A percentile compares a stretch with the other conserved stretches of the same genome.
Evolutionary conservation across 2,113 vertebrate genomes (phyloP).

Genomic region (Cottus gobio): DNA sequence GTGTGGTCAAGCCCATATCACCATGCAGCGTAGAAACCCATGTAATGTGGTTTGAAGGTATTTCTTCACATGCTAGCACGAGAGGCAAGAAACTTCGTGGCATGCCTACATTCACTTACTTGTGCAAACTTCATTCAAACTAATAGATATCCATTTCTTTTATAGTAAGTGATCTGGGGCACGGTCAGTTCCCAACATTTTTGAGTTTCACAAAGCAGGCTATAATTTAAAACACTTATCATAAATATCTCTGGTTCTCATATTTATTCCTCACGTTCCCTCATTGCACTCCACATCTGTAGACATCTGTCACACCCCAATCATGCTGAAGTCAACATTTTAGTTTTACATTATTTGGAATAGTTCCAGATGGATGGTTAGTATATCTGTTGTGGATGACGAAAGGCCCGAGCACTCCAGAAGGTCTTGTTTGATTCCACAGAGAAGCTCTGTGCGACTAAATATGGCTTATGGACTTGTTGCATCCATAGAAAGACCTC

Average conservation of each 20-base stretch:
- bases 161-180: neutral
- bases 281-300: neutral
- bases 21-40: neutral
- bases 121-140: neutral
- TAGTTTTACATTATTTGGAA: slow-evolving; percentile 21
- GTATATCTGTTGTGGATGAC: slow-evolving; percentile 1
- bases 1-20: slow-evolving; percentile 24
- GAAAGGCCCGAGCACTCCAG: neutral
- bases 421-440: slow-evolving; percentile 20
- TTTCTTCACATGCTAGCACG: neutral
- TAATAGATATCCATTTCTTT: neutral
- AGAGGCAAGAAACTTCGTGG: neutral
- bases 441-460: neutral
- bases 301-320: slow-evolving; percentile 4
- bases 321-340: slow-evolving; percentile 7
- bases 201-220: neutral
- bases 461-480: slow-evolving; percentile 70
- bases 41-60: slow-evolving; percentile 17
- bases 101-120: neutral
- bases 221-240: neutral
- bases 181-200: neutral
- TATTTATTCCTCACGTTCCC: slow-evolving; percentile 13
- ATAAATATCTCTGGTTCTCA: slow-evolving; percentile 14
- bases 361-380: neutral
- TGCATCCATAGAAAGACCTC: slow-evolving; percentile 59